Evolutionary conservation across 2,113 vertebrate genomes (phyloP).

Genomic region (Tenrec ecaudatus): DNA sequence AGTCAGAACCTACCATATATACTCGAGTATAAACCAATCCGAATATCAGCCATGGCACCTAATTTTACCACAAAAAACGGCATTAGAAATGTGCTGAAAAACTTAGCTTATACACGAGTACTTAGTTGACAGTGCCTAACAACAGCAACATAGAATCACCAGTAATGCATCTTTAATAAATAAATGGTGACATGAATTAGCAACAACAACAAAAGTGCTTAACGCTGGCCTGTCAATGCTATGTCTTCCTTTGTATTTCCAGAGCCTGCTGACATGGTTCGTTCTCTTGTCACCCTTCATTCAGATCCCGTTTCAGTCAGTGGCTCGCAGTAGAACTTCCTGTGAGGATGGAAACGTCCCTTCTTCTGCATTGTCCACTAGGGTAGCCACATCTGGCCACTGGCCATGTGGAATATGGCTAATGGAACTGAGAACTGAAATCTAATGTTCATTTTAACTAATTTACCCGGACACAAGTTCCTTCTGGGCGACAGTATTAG

Average conservation of each 20-base stretch:
- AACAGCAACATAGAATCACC: not conserved
- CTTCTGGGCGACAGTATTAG: not conserved
- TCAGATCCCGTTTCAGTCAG: not conserved
- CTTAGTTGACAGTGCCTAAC: too few relatives aligned
- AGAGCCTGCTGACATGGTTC: not conserved
- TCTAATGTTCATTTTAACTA: conserved; percentile 39
- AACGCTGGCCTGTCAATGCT: not conserved
- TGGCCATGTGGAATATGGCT: not conserved
- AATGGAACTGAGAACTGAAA: not conserved
- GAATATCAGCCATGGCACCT: too few relatives aligned
- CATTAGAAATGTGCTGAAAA: too few relatives aligned
- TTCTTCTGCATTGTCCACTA: not conserved
- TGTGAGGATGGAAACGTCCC: not conserved
- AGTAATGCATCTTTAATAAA: conserved; percentile 32
- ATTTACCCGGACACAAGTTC: not conserved
- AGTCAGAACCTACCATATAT: too few relatives aligned
- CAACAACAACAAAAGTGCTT: not conserved
- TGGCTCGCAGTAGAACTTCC: not conserved
- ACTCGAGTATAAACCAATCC: too few relatives aligned
- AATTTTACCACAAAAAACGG: too few relatives aligned
- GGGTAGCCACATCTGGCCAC: not conserved
- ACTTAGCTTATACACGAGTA: too few relatives aligned
- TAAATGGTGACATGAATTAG: not conserved
- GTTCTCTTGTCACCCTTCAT: not conserved
- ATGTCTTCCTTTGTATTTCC: not conserved